phyloP scores from a whole-genome alignment of 1,140 invertebrate species.

The Frieseomelitta varia region DNA sequence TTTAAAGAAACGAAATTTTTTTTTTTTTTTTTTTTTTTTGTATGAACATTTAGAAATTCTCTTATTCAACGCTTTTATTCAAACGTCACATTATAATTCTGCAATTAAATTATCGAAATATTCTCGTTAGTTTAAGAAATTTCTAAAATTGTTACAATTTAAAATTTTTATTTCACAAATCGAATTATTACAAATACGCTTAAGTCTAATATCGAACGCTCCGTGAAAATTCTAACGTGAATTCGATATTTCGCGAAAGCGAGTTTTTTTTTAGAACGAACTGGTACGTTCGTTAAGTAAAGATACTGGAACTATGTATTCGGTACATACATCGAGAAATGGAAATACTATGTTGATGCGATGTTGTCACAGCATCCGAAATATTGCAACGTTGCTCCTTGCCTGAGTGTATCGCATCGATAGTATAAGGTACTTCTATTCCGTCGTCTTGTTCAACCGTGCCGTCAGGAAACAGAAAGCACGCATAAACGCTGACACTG shows the following conservation, averaged over 20 bases:
- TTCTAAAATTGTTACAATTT: background rate
- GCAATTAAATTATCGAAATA: background rate
- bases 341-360: conserved; percentile 4
- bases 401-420: background rate
- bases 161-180: background rate
- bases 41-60: background rate
- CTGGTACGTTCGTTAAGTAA: background rate
- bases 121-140: background rate
- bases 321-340: background rate
- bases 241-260: background rate
- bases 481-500: background rate
- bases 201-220: background rate
- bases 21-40: no score
- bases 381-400: conserved; percentile 36
- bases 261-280: background rate
- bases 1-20: background rate
- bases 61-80: background rate
- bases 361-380: conserved; percentile 40
- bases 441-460: background rate
- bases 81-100: background rate
- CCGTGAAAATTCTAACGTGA: background rate
- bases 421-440: conserved; percentile 12
- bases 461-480: background rate
- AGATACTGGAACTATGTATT: conserved; percentile 16
- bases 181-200: background rate